Conservation (phyloP, 2,113 vertebrate genomes). For the Malurus alboscapulatus region DNA sequence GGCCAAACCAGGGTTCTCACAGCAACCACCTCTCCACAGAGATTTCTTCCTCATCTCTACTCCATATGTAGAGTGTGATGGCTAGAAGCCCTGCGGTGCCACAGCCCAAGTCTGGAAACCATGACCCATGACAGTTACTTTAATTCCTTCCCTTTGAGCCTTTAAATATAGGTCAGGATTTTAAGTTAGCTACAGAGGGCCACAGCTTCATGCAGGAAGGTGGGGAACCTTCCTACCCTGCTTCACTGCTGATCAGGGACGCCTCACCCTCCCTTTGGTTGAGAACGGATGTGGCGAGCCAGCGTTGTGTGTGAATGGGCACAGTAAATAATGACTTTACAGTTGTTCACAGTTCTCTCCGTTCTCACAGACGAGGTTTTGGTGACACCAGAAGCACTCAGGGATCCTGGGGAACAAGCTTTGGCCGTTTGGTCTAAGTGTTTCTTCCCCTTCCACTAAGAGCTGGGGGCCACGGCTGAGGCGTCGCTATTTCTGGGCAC, state of each 20-base stretch:
- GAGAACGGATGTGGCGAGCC: background rate
- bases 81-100: background rate
- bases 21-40: background rate
- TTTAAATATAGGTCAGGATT: background rate
- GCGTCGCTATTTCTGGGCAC: constrained; percentile 55
- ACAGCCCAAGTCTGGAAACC: background rate
- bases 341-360: background rate
- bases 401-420: background rate
- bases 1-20: background rate
- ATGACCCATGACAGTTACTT: background rate
- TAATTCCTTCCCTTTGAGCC: background rate
- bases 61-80: accelerated
- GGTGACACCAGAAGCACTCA: background rate
- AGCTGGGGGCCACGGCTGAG: background rate
- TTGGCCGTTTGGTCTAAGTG: background rate
- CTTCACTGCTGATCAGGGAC: background rate
- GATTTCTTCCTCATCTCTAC: background rate
- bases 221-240: background rate
- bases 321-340: background rate
- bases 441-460: background rate
- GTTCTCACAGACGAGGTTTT: background rate
- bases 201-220: background rate
- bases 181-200: background rate
- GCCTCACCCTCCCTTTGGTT: background rate
- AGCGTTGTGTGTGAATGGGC: background rate